Evolutionary conservation across 2,888 invertebrate genomes (phyloP), one percentile per base, ranked within the genome.

Genomic region (Caenorhabditis japonica): DNA sequence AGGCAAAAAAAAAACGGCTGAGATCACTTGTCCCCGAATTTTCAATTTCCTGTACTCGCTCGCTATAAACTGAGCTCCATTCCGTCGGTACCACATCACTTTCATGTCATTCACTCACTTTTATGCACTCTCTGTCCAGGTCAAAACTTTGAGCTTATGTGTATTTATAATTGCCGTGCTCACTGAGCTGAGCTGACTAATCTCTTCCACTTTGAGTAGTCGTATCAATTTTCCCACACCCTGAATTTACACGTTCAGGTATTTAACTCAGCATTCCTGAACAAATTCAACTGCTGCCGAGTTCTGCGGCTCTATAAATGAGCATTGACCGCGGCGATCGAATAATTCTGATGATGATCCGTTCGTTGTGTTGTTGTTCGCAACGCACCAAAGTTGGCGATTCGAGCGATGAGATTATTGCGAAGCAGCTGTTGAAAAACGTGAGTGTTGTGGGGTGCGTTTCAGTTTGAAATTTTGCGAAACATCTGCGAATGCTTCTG

Each of bases 311-410:
- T 10, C 21, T n/a, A 25, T 39, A 17, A 51, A 71, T 62, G 71
- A 71, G 62, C 71, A 71, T 71, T 36, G 71, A 71, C 12, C 72
- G 72, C 8, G 72, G 72, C 23, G 72, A 72, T 34, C 52, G 72
- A 49, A 43, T 72, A 3, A 72, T 64, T 49, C 13, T 46, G 36
- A 41, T 60, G 59, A 72, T 72, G 72, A 4, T 60, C 13, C 64
- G 72, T 15, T 62, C 71, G 34, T 3, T 71, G 5, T 71, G 62
- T 41, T 61, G 70, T 27, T 55, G 56, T 23, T 25, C n/a, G 30
- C 41, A 43, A 21, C 49, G 51, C 27, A 2, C 36, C 0, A 56
- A 61, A 30, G 70, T 61, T 3, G 70, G 49, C 19, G 70, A 70
- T 30, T 43, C 70, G 12, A 30, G 30, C 23, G 49, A 51, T 8